phyloP scores from a whole-genome alignment of 2,113 vertebrate genomes.

The Pelecanoides urinatrix region DNA sequence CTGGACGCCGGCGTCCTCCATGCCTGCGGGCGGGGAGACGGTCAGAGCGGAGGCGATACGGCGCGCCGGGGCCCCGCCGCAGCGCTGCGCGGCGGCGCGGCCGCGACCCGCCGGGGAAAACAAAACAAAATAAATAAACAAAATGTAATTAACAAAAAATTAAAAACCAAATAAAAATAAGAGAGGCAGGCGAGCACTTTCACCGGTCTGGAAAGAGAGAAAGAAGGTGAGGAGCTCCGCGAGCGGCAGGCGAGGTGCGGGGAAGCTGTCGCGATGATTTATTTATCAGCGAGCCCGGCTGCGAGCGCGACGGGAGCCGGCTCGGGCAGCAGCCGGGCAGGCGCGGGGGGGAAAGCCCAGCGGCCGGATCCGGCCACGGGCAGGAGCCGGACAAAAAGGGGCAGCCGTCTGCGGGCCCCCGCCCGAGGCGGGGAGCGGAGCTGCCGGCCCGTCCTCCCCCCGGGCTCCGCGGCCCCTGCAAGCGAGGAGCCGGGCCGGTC shows the following conservation, averaged over 20 bases:
- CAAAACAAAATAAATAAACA: background rate
- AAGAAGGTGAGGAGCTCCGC: background rate
- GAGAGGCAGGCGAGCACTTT: background rate
- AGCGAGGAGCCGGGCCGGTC: background rate
- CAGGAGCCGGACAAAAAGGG: background rate
- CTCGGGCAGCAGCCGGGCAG: background rate
- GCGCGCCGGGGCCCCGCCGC: background rate
- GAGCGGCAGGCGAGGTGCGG: background rate
- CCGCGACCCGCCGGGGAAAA: background rate
- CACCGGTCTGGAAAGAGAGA: background rate
- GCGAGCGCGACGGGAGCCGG: background rate
- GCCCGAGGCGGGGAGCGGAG: background rate
- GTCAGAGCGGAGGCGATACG: background rate
- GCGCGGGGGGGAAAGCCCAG: too few relatives aligned
- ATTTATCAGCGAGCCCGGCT: background rate
- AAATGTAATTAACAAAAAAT: too few relatives aligned
- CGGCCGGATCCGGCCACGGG: background rate
- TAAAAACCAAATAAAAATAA: too few relatives aligned
- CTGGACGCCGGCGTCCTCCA: constrained; percentile 91
- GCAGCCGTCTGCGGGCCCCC: background rate
- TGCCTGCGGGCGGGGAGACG: constrained; percentile 56
- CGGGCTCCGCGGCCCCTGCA: background rate
- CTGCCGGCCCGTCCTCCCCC: too few relatives aligned
- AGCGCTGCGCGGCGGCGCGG: background rate
- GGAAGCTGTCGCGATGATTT: background rate